Conservation (phyloP, 2,888 invertebrate genomes). For the Drosophila seclusa region DNA sequence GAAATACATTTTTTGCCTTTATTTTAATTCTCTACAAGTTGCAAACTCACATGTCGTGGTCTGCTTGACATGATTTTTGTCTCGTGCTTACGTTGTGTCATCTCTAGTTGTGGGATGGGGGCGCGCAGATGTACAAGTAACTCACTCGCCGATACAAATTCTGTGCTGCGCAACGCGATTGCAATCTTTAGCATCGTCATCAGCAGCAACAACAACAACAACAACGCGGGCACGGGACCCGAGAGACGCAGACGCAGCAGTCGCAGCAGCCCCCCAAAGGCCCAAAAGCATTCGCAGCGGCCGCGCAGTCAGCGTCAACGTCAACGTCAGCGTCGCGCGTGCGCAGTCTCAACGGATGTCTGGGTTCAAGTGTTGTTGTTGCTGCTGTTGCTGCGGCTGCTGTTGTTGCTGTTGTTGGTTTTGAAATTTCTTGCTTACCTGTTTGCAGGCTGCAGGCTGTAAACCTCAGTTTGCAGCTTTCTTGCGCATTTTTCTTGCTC, state of each 20-base stretch:
- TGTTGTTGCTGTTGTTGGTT: slow-evolving; percentile 42
- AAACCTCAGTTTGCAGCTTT: slow-evolving; percentile 63
- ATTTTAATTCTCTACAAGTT: neutral
- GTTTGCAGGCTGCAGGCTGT: slow-evolving; percentile 65
- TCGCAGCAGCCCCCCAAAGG: slow-evolving; percentile 40
- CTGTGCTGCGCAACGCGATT: slow-evolving; percentile 76
- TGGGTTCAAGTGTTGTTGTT: slow-evolving; percentile 52
- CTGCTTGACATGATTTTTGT: neutral
- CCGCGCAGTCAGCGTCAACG: slow-evolving; percentile 15
- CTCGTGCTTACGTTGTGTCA: slow-evolving; percentile 34
- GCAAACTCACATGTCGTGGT: neutral
- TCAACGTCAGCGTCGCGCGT: slow-evolving; percentile 75
- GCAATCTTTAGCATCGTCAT: slow-evolving; percentile 81
- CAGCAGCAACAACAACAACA: slow-evolving; percentile 46
- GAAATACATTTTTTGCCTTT: neutral
- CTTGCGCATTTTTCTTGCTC: slow-evolving; percentile 62
- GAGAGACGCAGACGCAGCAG: slow-evolving; percentile 22
- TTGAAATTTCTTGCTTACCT: slow-evolving; percentile 68
- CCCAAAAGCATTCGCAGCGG: slow-evolving; percentile 39
- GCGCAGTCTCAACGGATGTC: slow-evolving; percentile 79
- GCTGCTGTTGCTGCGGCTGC: slow-evolving; percentile 29
- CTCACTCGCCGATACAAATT: slow-evolving; percentile 76
- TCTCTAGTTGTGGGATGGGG: slow-evolving; percentile 33
- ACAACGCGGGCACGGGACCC: slow-evolving; percentile 70
- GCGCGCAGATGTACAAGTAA: slow-evolving; percentile 69